Evolutionary conservation across 2,888 invertebrate genomes (phyloP).

Genomic region (Eudasyphora cyanicolor): DNA sequence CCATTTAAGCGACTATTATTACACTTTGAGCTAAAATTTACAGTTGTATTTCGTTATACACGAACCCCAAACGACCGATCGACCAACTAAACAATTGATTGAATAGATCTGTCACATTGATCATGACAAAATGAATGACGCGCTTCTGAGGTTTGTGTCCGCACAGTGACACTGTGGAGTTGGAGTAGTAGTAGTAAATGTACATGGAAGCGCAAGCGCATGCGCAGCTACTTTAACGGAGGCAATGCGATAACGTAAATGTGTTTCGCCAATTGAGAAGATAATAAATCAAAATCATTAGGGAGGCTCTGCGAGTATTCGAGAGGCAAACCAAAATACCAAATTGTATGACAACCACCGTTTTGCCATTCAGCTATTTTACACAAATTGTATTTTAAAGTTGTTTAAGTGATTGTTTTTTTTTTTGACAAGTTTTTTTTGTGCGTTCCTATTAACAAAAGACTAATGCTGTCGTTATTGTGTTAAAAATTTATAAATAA

Average conservation of each 20-base stretch:
- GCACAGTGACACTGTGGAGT: not conserved
- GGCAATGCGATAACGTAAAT: not conserved
- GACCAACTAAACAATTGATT: constrained; percentile 44
- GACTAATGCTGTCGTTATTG: constrained; percentile 30
- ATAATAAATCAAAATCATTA: constrained; percentile 37
- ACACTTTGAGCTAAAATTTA: not conserved
- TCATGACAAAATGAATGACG: constrained; percentile 7
- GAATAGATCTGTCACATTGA: constrained; percentile 61
- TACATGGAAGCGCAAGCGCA: too few relatives aligned
- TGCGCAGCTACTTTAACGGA: too few relatives aligned
- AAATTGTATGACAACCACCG: not conserved
- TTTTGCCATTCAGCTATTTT: constrained; percentile 23
- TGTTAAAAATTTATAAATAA: not conserved
- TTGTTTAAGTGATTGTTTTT: not conserved
- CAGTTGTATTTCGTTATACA: constrained; percentile 20
- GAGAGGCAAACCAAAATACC: not conserved
- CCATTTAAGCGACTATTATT: constrained; percentile 24
- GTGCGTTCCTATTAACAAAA: not conserved
- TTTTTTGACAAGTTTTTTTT: not conserved
- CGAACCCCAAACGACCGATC: too few relatives aligned
- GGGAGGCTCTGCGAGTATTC: too few relatives aligned
- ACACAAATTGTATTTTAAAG: not conserved
- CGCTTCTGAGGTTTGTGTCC: not conserved
- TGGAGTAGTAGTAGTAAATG: too few relatives aligned
- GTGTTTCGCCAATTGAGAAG: not conserved